A percentile compares a stretch with the other conserved stretches of the same genome.
phyloP scores from a whole-genome alignment of 2,113 vertebrate species.

The Malaclemys terrapin region DNA sequence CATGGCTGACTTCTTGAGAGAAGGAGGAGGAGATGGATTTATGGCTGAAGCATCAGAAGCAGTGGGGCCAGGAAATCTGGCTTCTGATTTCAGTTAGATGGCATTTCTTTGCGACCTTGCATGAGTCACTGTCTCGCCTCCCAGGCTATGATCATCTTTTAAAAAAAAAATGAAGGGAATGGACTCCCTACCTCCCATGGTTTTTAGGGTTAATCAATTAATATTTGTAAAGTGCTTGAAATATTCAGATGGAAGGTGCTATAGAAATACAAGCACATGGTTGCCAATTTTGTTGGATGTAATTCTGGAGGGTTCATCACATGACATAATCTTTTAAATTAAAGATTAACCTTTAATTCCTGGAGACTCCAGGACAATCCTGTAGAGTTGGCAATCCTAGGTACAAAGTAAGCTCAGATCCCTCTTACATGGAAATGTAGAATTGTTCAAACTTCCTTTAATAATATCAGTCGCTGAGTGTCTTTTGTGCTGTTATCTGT shows the following conservation, averaged over 20 bases:
- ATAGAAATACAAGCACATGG: neutral
- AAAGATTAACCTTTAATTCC: too few species aligned
- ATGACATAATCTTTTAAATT: too few species aligned
- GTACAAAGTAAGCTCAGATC: neutral
- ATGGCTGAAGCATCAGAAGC: neutral
- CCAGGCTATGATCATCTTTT: neutral
- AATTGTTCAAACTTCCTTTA: neutral
- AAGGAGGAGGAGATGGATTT: neutral
- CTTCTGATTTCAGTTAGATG: neutral
- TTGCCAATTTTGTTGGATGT: too few species aligned
- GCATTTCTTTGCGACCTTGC: neutral
- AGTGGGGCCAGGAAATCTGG: neutral
- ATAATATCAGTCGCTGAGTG: neutral
- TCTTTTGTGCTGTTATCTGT: neutral
- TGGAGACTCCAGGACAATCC: too few species aligned
- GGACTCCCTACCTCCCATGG: neutral
- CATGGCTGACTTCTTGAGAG: accelerated
- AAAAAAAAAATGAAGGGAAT: neutral
- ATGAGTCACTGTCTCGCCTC: neutral
- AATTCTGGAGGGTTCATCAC: too few species aligned
- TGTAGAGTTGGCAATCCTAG: too few species aligned
- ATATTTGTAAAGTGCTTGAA: neutral
- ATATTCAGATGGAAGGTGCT: neutral
- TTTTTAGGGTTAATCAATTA: neutral
- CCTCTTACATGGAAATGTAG: neutral